Evolutionary conservation across 2,113 vertebrate species (phyloP), one percentile per base, ranked within the genome.

Genomic region (Fulmarus glacialis): DNA sequence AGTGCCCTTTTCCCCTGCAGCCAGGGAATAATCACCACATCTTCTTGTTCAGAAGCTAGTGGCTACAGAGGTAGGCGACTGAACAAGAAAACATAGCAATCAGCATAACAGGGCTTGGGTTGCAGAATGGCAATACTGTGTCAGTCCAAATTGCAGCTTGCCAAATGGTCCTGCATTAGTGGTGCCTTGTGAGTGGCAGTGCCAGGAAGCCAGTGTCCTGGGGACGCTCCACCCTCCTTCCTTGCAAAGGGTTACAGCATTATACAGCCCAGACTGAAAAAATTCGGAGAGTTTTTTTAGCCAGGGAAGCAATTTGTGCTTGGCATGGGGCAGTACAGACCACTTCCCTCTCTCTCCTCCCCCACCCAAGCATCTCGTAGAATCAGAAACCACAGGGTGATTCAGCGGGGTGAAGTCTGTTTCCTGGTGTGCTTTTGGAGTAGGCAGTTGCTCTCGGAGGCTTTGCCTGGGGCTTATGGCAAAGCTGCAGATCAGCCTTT

Each of bases 281-380:
- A 34, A 24, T 26, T 3, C 2, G 1, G 32, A 24, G 30, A 12
- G n/a, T 32, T 48, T 66, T 80, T 70, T 82, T 81, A 93, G 74
- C 71, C 84, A 70, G n/a, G 63, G 74, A 88, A 88, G 94, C 73
- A 87, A 89, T 95, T 89, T 95, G 72, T 60, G 43, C 87, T 96
- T 95, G 82, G 82, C 82, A 74, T n/a, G 9, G 87, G 89, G 71
- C 67, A 68, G 48, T 11, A 38, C 29, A 55, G 70, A 23, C 48
- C 63, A 82, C 87, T 96, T 97, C 82, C 87, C 89, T 70, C 81
- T 71, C 48, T 75, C 64, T 93, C 71, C 55, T 94, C 78, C 89
- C 82, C 66, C 81, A 82, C 38, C 60, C n/a, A 32, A 42, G 40
- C 22, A 20, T 72, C 66, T 92, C 1, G 0, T 30, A 82, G 78